These are phyloP conservation scores for Corvus moneduloides DNA, from an alignment of 2,113 vertebrate species.

Conservation along the genomic window DNA sequence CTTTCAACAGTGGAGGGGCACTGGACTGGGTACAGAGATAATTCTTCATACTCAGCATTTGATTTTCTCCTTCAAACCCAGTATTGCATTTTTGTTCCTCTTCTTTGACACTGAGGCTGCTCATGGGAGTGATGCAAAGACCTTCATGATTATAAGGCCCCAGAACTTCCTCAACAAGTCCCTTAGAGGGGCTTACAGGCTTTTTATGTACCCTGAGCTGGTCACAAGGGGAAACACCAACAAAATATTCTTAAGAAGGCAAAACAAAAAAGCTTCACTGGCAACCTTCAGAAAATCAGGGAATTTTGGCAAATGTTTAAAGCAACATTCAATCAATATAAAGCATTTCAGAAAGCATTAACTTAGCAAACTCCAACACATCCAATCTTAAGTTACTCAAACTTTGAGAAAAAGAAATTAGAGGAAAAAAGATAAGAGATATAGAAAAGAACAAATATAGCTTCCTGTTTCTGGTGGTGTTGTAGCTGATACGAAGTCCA, in stretches of 20 bases:
- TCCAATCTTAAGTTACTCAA: neutral
- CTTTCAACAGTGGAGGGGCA: neutral
- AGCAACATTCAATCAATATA: neutral
- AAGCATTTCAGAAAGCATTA: neutral
- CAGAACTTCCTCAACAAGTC: neutral
- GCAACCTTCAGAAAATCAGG: neutral
- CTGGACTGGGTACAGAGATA: neutral
- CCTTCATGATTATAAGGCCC: neutral
- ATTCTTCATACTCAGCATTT: neutral
- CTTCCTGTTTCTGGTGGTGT: rapidly evolving
- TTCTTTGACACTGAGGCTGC: neutral
- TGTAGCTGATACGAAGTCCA: neutral
- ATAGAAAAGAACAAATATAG: neutral
- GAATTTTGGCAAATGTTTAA: neutral
- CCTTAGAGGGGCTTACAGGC: neutral
- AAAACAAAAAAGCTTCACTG: neutral
- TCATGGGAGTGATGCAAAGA: neutral
- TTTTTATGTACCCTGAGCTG: neutral
- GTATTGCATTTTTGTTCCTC: neutral
- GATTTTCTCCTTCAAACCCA: neutral
- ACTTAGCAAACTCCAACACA: neutral
- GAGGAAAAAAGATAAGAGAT: neutral
- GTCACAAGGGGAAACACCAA: neutral
- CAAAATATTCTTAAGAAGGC: neutral
- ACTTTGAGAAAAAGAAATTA: neutral